A percentile compares a stretch with the other conserved stretches of the same genome.
Conservation (phyloP, 1,140 invertebrate species). For the Zaprionus tsacasi region DNA sequence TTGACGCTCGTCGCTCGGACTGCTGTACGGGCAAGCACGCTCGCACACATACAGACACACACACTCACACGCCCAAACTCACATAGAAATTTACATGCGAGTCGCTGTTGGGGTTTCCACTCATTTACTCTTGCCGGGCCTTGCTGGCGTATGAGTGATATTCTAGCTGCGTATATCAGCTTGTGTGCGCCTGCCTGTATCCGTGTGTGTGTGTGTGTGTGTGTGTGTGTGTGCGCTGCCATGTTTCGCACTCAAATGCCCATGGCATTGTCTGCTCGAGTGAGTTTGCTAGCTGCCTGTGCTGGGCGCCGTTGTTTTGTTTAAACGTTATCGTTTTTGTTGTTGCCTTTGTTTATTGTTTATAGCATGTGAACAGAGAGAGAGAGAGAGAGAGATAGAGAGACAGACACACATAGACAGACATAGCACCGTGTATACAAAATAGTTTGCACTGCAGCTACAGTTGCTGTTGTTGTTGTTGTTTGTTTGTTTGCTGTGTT, state of each 20-base stretch:
- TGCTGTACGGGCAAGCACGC: constrained; percentile 11
- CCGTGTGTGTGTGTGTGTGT: constrained; percentile 12
- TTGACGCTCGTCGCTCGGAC: constrained; percentile 33
- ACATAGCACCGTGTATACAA: constrained; percentile 22
- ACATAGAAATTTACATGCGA: constrained; percentile 24
- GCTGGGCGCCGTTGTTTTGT: constrained; percentile 79
- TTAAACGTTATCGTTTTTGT: constrained; percentile 80
- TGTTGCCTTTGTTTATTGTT: constrained; percentile 77
- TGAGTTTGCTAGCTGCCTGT: constrained; percentile 67
- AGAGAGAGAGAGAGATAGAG: no score
- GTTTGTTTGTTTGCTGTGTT: constrained; percentile 34
- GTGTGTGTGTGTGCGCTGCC: constrained; percentile 21
- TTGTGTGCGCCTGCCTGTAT: constrained; percentile 8
- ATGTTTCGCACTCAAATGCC: constrained; percentile 70
- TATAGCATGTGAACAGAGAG: constrained; percentile 47
- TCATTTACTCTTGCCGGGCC: constrained; percentile 66
- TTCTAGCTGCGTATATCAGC: constrained; percentile 47
- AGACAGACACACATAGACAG: not conserved
- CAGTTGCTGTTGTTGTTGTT: constrained; percentile 12
- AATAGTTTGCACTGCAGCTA: constrained; percentile 45
- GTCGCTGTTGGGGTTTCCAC: constrained; percentile 52
- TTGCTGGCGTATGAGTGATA: constrained; percentile 75
- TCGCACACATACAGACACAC: constrained; percentile 19
- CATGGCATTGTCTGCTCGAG: constrained; percentile 71
- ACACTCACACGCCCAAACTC: constrained; percentile 2